Percentiles rank a stretch among this genome's conserved stretches.
Conservation (phyloP, 2,797 vertebrate species). For the Pseudocheirus occidentalis region DNA sequence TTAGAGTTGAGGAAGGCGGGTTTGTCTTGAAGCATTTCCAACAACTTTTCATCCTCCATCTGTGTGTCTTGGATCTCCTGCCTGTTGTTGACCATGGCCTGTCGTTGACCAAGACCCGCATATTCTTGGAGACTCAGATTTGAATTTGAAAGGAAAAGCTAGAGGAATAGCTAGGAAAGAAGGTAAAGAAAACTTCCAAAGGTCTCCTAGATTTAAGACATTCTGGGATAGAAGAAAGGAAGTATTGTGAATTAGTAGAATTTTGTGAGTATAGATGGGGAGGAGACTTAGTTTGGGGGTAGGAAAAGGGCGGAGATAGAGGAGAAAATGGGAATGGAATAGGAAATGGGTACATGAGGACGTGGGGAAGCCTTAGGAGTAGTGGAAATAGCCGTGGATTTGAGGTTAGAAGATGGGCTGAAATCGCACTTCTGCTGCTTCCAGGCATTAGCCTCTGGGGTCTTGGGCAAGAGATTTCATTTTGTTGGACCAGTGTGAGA, state of each 20-base stretch:
- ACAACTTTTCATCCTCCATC: conserved; percentile 94
- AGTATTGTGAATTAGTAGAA: background rate
- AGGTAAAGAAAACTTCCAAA: background rate
- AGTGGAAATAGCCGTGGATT: background rate
- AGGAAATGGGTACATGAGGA: background rate
- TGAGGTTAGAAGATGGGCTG: background rate
- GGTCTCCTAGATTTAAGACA: background rate
- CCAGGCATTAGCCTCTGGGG: background rate
- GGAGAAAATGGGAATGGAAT: background rate
- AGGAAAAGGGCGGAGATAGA: background rate
- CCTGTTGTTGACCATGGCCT: conserved; percentile 94
- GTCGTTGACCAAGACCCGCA: too few species aligned
- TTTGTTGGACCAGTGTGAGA: background rate
- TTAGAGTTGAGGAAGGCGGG: conserved; percentile 97
- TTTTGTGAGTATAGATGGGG: accelerated
- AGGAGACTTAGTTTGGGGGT: background rate
- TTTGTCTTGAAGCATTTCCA: conserved; percentile 93
- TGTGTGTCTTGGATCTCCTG: conserved; percentile 97
- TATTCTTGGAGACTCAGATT: conserved; percentile 90
- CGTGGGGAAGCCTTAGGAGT: background rate
- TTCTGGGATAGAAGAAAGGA: accelerated
- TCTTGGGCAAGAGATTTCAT: background rate
- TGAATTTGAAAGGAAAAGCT: background rate
- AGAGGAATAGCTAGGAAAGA: background rate
- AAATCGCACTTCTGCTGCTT: background rate